These are phyloP conservation scores for Nemoura dubitans DNA, from an alignment of 2,888 invertebrate genomes.

Conservation along the genomic window DNA sequence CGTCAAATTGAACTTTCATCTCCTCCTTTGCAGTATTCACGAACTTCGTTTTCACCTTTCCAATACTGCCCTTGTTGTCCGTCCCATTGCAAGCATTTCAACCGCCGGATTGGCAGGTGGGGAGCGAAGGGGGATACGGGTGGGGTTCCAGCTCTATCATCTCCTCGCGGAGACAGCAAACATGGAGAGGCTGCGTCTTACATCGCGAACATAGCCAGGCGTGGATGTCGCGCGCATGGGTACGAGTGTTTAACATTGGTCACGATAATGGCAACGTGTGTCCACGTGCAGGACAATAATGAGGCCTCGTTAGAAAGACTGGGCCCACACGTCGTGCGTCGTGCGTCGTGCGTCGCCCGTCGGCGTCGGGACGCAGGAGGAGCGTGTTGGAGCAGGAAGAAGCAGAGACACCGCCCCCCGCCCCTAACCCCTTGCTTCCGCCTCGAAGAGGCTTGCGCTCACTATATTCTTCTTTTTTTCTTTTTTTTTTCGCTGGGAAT, in stretches of 20 bases:
- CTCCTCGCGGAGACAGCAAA: neutral
- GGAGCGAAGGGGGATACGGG: no score
- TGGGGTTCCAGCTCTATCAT: neutral
- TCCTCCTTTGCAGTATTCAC: neutral
- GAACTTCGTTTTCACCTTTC: neutral
- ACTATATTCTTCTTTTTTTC: neutral
- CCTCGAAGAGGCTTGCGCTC: neutral
- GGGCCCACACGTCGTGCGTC: neutral
- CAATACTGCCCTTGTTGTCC: neutral
- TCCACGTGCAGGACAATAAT: neutral
- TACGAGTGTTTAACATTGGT: neutral
- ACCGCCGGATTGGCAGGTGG: neutral
- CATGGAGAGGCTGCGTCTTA: neutral
- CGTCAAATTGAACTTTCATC: neutral
- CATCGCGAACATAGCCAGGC: neutral
- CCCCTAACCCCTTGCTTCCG: no score
- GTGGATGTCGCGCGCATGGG: neutral
- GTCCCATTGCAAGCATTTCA: neutral
- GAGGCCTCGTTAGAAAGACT: neutral
- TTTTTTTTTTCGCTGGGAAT: neutral
- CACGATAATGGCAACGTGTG: neutral
- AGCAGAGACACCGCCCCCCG: neutral
- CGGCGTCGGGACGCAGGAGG: neutral
- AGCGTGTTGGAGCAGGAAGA: neutral
- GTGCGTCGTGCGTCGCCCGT: neutral